Base-by-base conservation (phyloP, 2,888 invertebrate species). In the Acronicta leporina region DNA sequence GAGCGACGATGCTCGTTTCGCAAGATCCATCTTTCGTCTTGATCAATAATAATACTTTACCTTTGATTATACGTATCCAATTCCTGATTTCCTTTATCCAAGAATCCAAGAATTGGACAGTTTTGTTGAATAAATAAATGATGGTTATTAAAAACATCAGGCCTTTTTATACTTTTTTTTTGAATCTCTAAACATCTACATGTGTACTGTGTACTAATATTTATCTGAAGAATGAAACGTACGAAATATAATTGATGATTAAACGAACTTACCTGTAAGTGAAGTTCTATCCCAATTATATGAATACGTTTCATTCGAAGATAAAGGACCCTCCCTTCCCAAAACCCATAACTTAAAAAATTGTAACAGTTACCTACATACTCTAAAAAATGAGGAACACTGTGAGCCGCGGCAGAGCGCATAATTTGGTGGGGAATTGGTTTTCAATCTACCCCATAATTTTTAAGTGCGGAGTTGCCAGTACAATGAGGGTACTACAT, bases 201-300 rank as follows among this genome's bases (percentile, higher is more conserved):
- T 40, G 49, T 30, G 41, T 14, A n/a, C n/a, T n/a, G n/a, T n/a
- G n/a, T n/a, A n/a, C 8, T 42, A 20, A 20, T 6, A 42, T n/a
- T n/a, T 50, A 50, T 50, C 50, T 44, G 50, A 50, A 49, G 25
- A 50, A 50, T 50, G 50, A 50, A 50, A 25, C 50, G 30, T 42
- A n/a, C 43, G 20, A 44, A 44, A 25, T 57, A 57, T 46, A 51
- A 53, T 59, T 38, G 20, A 44, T 48, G 59, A 53, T 53, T 43
- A 59, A 59, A 53, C 52, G 52, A 59, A 59, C 59, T 59, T 59
- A 30, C 30, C 30, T 30, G 44, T 25, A 59, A 48, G 52, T 59
- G 52, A 59, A 59, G 48, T 59, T 59, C 58, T 42, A 59, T 52
- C 58, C 15, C 15, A 43, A 59, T 59, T 52, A 48, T 52, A 52